Base-by-base conservation (phyloP, 1,140 invertebrate species). In the Patella vulgata region DNA sequence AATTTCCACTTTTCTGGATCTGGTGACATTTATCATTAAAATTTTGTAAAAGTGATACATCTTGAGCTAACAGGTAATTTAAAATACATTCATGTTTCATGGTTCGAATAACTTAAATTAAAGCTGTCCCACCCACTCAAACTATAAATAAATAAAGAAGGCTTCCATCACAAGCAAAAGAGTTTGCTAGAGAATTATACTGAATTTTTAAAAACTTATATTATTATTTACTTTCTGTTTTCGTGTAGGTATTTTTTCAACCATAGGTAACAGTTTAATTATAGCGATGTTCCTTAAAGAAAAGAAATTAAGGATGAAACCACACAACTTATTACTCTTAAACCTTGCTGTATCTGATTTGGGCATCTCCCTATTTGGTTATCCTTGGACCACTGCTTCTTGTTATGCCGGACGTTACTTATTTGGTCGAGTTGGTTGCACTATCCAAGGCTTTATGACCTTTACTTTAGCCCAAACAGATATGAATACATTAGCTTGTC, bases 331-430 rank as follows among this genome's bases (percentile, higher is more conserved):
- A 12, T 43, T 68, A n/a, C 11, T 68, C 1, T 36, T 65, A 1
- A 59, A 61, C 43, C 50, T 80, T 25, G 72, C 71, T 9, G 43
- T 74, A 11, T 69, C 75, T 4, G 74, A 78, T 55, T 46, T 78
- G 0, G 42, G 71, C 30, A 55, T 80, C 0, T 68, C 77, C 0
- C 11, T 73, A 14, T 65, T 67, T 21, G 72, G 70, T 31, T 78
- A 78, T 42, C 77, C 77, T 0, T 60, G 68, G 12, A 59, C 68
- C 9, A 72, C 69, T 0, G 36, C 68, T 3, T 63, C 76, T 2
- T 59, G 57, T 36, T 75, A 74, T 58, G 21, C 69, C 4, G 71
- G 73, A 44, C 47, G 68, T 17, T 78, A 70, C 69, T 25, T 77
- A n/a, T 79, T 68, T 33, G 63, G 68, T 17, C 63, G 78, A 1